These are phyloP conservation scores for Idris sp. DNA, from an alignment of 1,140 invertebrate species.

Conservation along the genomic window DNA sequence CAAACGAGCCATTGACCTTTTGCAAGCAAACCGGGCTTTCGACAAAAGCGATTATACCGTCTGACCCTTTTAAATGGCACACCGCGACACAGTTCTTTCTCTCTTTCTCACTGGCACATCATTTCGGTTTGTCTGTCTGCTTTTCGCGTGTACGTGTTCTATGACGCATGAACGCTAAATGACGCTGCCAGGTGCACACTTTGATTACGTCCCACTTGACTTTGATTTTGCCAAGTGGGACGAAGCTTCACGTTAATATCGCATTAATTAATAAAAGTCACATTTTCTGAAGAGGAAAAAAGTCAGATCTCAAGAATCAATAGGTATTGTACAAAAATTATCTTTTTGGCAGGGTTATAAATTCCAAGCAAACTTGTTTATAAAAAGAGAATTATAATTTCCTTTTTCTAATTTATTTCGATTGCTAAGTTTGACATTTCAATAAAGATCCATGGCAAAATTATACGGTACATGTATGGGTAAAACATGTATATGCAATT, in stretches of 20 bases:
- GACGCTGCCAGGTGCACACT: conserved; percentile 37
- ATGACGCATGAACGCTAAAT: conserved; percentile 47
- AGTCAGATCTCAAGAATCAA: conserved; percentile 11
- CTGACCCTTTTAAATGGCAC: conserved; percentile 44
- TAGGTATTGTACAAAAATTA: conserved; percentile 21
- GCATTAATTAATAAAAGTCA: conserved; percentile 51
- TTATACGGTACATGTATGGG: too few species aligned
- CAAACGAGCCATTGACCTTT: conserved; percentile 60
- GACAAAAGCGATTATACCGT: conserved; percentile 37
- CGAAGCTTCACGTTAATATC: conserved; percentile 42
- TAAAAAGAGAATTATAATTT: too few species aligned
- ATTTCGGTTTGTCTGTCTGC: conserved; percentile 19
- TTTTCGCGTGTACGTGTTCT: conserved; percentile 20
- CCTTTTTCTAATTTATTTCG: too few species aligned
- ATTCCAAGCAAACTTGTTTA: conserved; percentile 2
- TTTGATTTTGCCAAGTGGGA: conserved; percentile 43
- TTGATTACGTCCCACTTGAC: too few species aligned
- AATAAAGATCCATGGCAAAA: too few species aligned
- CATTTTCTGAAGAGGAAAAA: conserved; percentile 35
- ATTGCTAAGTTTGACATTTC: too few species aligned
- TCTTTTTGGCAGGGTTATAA: conserved; percentile 11
- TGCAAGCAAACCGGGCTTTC: too few species aligned
- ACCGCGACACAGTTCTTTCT: conserved; percentile 42
- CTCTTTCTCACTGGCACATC: too few species aligned
- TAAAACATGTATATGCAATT: too few species aligned